Evolutionary conservation across 2,888 invertebrate species (phyloP), one percentile per base, ranked within the genome.

Genomic region (Tenodera sinensis): DNA sequence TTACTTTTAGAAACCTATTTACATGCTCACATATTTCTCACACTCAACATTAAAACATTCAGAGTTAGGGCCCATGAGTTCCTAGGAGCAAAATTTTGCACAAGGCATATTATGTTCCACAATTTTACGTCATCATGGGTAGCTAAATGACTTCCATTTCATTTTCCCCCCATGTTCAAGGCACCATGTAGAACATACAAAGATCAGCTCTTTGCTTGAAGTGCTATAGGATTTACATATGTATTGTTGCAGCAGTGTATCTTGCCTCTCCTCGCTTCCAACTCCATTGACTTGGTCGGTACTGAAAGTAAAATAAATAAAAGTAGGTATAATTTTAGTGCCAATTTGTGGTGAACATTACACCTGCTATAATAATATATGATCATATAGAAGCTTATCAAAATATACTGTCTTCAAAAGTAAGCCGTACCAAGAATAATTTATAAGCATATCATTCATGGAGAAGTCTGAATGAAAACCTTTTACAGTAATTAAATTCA

Each of bases 211-310:
- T 42, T 71, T 71, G 54, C 25, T 71, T 3, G 8, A 20, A 71
- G 54, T 71, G 54, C 54, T 20, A 71, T 71, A 71, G 54, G 0
- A 20, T 71, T 95, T 94, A 98, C 98, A 98, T 98, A 94, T 98
- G 98, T 93, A 98, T 98, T 90, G 98, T 98, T 89, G 98, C 98
- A 82, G 98, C 98, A 30, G 98, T 98, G 94, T 98, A 98, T 92
- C 98, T 96, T 15, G 98, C 98, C 93, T 98, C 98, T 20, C 98
- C 98, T 92, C 98, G 95, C 92, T 97, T 95, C 97, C 98, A 98
- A 92, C 96, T 96, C 98, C 98, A 98, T 91, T 98, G 97, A 91
- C 97, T 97, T 91, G 99, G 99, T 91, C 98, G 98, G 93, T 98
- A 98, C 98, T 99, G 95, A 91, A 88, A 88, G 30, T 28, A 7